Evolutionary conservation across 2,113 vertebrate species (phyloP).

Genomic region (Nansenia antarctica): DNA sequence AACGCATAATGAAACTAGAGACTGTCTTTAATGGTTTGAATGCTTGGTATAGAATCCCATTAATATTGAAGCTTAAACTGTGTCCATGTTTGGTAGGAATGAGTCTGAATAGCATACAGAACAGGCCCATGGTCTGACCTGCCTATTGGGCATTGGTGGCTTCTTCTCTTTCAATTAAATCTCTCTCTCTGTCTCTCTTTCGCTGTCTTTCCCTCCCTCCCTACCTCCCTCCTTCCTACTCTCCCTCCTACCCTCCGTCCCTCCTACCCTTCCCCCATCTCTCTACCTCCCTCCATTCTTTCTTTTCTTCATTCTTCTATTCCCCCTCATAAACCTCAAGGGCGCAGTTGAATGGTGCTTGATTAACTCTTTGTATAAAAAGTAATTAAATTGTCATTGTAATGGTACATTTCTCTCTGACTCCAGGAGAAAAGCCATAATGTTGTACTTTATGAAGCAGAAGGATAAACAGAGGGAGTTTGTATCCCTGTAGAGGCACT

Average conservation of each 20-base stretch:
- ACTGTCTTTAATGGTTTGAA: conserved; percentile 4
- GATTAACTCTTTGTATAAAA: conserved; percentile 54
- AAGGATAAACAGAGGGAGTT: conserved; percentile 54
- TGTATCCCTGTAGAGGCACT: conserved; percentile 30
- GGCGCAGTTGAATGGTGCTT: conserved; percentile 46
- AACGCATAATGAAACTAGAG: conserved; percentile 27
- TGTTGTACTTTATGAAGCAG: conserved; percentile 52
- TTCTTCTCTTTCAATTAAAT: conserved; percentile 45
- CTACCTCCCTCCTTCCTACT: neutral
- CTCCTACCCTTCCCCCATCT: neutral
- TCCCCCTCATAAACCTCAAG: conserved; percentile 48
- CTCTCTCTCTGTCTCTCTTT: conserved; percentile 21
- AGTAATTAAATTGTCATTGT: conserved; percentile 49
- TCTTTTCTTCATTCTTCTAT: neutral
- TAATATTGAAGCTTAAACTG: conserved; percentile 21
- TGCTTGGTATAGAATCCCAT: conserved; percentile 18
- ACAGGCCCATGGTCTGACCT: conserved; percentile 37
- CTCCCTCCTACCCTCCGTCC: neutral
- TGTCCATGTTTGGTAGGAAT: conserved; percentile 29
- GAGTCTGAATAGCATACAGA: conserved; percentile 42
- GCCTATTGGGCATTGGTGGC: conserved; percentile 36
- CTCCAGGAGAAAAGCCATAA: conserved; percentile 47
- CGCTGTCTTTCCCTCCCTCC: conserved; percentile 12
- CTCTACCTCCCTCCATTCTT: neutral
- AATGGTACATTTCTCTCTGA: conserved; percentile 24